Base-by-base conservation (phyloP, 92 coral and sea anemone genomes). In the Meandrina meandrites region DNA sequence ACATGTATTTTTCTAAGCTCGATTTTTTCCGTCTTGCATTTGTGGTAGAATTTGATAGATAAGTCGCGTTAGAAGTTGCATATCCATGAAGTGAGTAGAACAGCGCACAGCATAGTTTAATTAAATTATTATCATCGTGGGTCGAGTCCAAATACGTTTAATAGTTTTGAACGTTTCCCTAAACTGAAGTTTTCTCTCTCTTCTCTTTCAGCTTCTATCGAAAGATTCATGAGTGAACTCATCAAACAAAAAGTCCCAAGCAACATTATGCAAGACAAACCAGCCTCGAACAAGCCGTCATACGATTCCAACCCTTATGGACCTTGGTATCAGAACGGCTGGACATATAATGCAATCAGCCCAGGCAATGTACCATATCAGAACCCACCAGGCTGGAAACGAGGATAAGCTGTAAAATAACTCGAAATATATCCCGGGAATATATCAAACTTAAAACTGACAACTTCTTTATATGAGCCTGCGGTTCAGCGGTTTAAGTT, bases 171-270 rank as follows among this genome's bases (percentile, higher is more conserved):
- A n/a, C n/a, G n/a, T n/a, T n/a, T n/a, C n/a, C n/a, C n/a, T n/a
- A n/a, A n/a, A n/a, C n/a, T n/a, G n/a, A n/a, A 7, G 53, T 60
- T 60, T 24, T 1, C 18, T 21, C 50, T 5, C 48, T n/a, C 47
- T 80, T 30, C 32, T 78, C 58, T 53, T 72, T 56, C 40, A 91
- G 93, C 79, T 56, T 89, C 91, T 21, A 88, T 91, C 37, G 91
- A 86, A 62, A 87, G 91, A 34, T 91, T 91, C 75, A 83, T 91
- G 91, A 73, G 64, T 47, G 80, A 85, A 18, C 81, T 88, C 16
- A 67, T 91, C 3, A 18, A 28, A 30, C 88, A 85, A n/a, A 85
- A 85, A 66, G 83, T 85, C 48, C 82, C 82, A 8, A 66, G 53
- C 37, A 77, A 85, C 66, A 76, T 85, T 30, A 31, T 19, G 7